These are phyloP conservation scores for Stratiomys singularior DNA, from an alignment of 2,888 invertebrate genomes.

Conservation along the genomic window DNA sequence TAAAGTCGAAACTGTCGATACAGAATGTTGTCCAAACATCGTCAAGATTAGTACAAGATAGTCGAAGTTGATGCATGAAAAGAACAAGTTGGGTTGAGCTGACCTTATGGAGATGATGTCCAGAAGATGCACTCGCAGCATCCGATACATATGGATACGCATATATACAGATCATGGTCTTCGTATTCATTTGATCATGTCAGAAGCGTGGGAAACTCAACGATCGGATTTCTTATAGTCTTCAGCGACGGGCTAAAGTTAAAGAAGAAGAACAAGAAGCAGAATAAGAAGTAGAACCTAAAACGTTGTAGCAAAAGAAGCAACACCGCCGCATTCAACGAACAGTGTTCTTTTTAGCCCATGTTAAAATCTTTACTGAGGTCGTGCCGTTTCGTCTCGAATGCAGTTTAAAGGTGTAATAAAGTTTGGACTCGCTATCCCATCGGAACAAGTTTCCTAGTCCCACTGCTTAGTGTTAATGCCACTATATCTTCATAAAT, in stretches of 20 bases:
- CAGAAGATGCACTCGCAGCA: constrained; percentile 29
- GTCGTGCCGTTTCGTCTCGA: constrained; percentile 17
- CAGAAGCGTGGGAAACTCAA: constrained; percentile 52
- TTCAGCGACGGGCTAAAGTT: constrained; percentile 10
- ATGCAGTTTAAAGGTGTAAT: background rate
- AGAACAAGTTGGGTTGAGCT: constrained; percentile 11
- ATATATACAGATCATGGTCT: constrained; percentile 7
- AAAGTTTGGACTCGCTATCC: background rate
- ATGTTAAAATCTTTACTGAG: background rate
- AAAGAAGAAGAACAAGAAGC: background rate
- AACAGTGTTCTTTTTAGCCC: background rate
- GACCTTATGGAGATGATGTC: constrained; percentile 29
- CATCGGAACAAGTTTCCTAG: background rate
- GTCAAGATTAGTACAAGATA: background rate
- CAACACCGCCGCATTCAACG: constrained; percentile 19
- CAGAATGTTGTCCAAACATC: background rate
- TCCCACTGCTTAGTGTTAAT: background rate
- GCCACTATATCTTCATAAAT: constrained; percentile 17
- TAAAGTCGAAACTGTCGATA: background rate
- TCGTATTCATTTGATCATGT: constrained; percentile 36
- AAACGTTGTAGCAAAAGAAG: constrained; percentile 26
- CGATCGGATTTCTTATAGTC: constrained; percentile 45
- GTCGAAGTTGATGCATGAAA: background rate
- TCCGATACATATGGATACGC: background rate
- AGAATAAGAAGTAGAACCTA: background rate